Base-by-base conservation (phyloP, 2,797 vertebrate genomes). In the Delichon dasypus region DNA sequence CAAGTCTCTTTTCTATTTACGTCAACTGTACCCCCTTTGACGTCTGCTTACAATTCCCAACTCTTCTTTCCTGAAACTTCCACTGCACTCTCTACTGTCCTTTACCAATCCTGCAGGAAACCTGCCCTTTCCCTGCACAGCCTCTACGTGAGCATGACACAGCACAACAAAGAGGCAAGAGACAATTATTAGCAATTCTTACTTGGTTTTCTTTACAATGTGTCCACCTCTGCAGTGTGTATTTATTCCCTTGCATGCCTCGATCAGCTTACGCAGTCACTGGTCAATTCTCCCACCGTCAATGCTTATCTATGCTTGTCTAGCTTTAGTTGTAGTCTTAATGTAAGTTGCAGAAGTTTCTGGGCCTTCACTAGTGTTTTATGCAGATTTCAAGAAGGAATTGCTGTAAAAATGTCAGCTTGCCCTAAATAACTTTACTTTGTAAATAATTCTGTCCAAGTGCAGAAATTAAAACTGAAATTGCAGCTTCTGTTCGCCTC, bases 191-290 rank as follows among this genome's bases (percentile, higher is more conserved):
- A 89, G 45, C 70, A 79, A 42, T 20, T 84, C 65, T 26, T 78
- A 42, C 17, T 58, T 70, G 36, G 2, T 58, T 88, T 84, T 86
- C 40, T 76, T 84, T 60, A 23, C 50, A 66, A 67, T 16, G 2
- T 72, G 36, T 29, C 34, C 36, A 34, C 5, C 34, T 88, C 32
- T 53, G 66, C 53, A 91, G 16, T 34, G 29, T 25, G 6, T 22
- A 25, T 9, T 13, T 61, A 38, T 36, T 80, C 16, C 30, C 16
- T 61, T 22, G 12, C 17, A 32, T 40, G 57, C 47, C 50, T 58
- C 4, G 0, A 32, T 61, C 64, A 66, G 21, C 1, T 44, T 79
- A 42, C 0, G 0, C 16, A 22, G 17, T 30, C 75, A 47, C 32
- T 42, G 54, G 27, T 61, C 62, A 75, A 25, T 75, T 80, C 23